These are phyloP conservation scores for Dromas ardeola DNA, from an alignment of 2,113 vertebrate species.

Conservation along the genomic window DNA sequence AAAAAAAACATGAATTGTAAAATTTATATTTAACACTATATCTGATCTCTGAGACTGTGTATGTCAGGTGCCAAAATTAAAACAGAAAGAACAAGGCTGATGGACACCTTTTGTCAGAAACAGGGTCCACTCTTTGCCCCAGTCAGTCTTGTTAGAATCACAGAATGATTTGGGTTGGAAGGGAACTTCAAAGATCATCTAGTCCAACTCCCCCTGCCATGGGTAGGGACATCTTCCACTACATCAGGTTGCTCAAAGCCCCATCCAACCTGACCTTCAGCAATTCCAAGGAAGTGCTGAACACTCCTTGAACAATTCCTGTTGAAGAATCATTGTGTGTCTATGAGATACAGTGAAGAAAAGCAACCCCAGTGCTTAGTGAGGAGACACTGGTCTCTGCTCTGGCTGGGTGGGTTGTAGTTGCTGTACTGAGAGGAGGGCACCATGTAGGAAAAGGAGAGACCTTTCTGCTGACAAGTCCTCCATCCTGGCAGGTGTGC, in stretches of 20 bases:
- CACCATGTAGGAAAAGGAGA: not conserved
- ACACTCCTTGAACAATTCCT: not conserved
- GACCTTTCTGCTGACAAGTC: not conserved
- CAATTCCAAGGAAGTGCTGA: not conserved
- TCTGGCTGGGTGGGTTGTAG: accelerated
- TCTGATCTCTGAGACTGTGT: not conserved
- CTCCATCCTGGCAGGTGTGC: not conserved
- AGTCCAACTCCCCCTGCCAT: too few species aligned
- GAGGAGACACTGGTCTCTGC: not conserved
- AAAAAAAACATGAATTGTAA: accelerated
- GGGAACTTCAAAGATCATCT: not conserved
- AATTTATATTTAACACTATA: not conserved
- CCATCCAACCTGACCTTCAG: not conserved
- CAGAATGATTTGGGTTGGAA: not conserved
- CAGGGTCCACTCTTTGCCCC: not conserved
- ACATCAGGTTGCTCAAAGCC: not conserved
- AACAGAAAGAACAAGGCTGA: not conserved
- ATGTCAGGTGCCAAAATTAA: not conserved
- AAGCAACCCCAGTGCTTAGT: not conserved
- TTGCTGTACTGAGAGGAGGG: not conserved
- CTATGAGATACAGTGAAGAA: not conserved
- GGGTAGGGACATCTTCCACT: not conserved
- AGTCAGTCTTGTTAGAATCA: not conserved
- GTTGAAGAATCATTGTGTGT: not conserved
- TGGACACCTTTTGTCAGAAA: not conserved